phyloP scores from a whole-genome alignment of 2,797 vertebrate species.

The Pygocentrus nattereri region DNA sequence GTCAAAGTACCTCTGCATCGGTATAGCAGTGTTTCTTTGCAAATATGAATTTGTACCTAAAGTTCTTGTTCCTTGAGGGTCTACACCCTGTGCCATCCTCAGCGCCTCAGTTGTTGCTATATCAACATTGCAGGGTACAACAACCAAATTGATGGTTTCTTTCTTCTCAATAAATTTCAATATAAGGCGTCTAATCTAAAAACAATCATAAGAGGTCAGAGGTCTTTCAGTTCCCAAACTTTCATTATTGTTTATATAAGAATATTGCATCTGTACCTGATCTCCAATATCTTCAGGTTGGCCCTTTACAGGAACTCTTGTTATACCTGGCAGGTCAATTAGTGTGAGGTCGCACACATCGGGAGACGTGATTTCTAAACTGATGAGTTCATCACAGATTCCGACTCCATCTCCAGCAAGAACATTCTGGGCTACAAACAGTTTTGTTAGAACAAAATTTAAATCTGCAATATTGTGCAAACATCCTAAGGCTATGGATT shows the following conservation, averaged over 20 bases:
- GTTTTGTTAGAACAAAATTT: too few relatives aligned
- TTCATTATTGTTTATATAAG: background rate
- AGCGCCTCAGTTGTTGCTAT: slow-evolving; percentile 86
- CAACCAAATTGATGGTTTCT: slow-evolving; percentile 84
- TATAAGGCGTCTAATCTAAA: slow-evolving; percentile 79
- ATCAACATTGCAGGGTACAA: slow-evolving; percentile 86
- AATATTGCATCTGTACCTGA: slow-evolving; percentile 66
- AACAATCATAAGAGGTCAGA: background rate
- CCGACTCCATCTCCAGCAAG: slow-evolving; percentile 63
- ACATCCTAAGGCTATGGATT: too few relatives aligned
- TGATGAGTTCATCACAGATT: slow-evolving; percentile 78
- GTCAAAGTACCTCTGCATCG: background rate
- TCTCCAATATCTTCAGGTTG: slow-evolving; percentile 78
- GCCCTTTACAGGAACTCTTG: slow-evolving; percentile 75
- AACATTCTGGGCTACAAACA: slow-evolving; percentile 56
- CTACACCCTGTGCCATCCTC: slow-evolving; percentile 84
- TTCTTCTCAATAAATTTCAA: slow-evolving; percentile 71
- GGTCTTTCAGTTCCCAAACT: background rate
- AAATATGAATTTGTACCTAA: slow-evolving; percentile 71
- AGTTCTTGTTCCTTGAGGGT: slow-evolving; percentile 82
- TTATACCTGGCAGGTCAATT: slow-evolving; percentile 85
- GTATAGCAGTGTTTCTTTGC: background rate
- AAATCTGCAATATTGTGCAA: too few relatives aligned
- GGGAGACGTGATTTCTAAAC: slow-evolving; percentile 75
- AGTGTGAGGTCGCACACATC: slow-evolving; percentile 81